Conservation (phyloP, 2,888 invertebrate species). For the Athetis lepigone region DNA sequence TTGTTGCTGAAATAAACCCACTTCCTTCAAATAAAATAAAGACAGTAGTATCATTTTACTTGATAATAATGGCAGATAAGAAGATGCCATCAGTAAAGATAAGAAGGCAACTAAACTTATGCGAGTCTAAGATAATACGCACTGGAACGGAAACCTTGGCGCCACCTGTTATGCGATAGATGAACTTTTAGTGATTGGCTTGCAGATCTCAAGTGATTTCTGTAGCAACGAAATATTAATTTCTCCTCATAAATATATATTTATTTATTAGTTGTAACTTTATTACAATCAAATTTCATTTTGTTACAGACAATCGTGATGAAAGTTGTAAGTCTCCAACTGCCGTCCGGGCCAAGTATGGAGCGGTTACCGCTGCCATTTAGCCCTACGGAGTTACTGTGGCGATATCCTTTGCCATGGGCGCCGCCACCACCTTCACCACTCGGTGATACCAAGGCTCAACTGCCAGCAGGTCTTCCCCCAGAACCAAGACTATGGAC, state of each 20-base stretch:
- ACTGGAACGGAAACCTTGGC: slow-evolving; percentile 23
- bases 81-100: slow-evolving; percentile 47
- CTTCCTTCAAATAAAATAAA: slow-evolving; percentile 19
- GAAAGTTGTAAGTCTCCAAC: slow-evolving; percentile 93
- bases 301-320: slow-evolving; percentile 87
- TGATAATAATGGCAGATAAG: slow-evolving; percentile 48
- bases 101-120: slow-evolving; percentile 37
- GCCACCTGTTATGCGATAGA: slow-evolving; percentile 60
- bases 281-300: slow-evolving; percentile 12
- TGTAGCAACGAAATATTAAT: neutral
- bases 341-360: slow-evolving; percentile 93
- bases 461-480: slow-evolving; percentile 95
- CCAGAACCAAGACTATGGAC: slow-evolving; percentile 97
- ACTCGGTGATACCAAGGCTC: slow-evolving; percentile 96
- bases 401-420: slow-evolving; percentile 96
- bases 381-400: slow-evolving; percentile 95
- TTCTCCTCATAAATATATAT: too few species aligned
- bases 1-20: slow-evolving; percentile 7
- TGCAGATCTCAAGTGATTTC: neutral
- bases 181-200: slow-evolving; percentile 26
- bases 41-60: slow-evolving; percentile 40
- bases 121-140: slow-evolving; percentile 7
- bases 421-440: slow-evolving; percentile 93
- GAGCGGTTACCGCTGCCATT: slow-evolving; percentile 95
- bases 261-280: slow-evolving; percentile 1